These are phyloP conservation scores for Apodemia duryi DNA, from an alignment of 2,888 invertebrate species.

Conservation along the genomic window DNA sequence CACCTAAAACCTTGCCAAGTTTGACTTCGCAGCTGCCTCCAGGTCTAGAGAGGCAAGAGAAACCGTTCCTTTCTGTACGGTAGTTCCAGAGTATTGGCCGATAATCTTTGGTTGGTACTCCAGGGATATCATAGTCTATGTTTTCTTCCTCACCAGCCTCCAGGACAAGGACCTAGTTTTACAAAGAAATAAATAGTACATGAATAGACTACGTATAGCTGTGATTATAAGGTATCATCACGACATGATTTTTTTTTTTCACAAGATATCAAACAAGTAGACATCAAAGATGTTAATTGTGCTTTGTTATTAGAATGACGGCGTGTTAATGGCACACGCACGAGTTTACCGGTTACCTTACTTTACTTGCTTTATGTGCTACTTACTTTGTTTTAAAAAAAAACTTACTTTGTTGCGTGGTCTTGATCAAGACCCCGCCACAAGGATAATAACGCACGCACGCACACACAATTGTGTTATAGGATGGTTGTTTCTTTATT, in stretches of 20 bases:
- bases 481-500: too few relatives aligned
- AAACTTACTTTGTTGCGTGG: too few relatives aligned
- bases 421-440: too few relatives aligned
- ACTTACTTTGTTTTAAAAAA: too few relatives aligned
- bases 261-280: too few relatives aligned
- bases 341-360: too few relatives aligned
- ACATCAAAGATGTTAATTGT: too few relatives aligned
- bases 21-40: conserved; percentile 66
- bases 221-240: not conserved
- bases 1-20: conserved; percentile 68
- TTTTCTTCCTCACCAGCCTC: conserved; percentile 70
- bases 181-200: not conserved
- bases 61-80: conserved; percentile 62
- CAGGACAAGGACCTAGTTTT: conserved; percentile 54
- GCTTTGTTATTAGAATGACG: too few relatives aligned
- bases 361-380: too few relatives aligned
- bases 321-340: too few relatives aligned
- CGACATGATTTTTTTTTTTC: not conserved
- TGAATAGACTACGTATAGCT: not conserved
- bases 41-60: conserved; percentile 64
- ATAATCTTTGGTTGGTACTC: conserved; percentile 59
- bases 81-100: conserved; percentile 69
- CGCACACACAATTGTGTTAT: too few relatives aligned
- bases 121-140: conserved; percentile 69
- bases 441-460: too few relatives aligned